Percentiles rank a stretch among this genome's conserved stretches.
phyloP scores from a whole-genome alignment of 2,797 vertebrate genomes.

The Kryptolebias ocellatus region DNA sequence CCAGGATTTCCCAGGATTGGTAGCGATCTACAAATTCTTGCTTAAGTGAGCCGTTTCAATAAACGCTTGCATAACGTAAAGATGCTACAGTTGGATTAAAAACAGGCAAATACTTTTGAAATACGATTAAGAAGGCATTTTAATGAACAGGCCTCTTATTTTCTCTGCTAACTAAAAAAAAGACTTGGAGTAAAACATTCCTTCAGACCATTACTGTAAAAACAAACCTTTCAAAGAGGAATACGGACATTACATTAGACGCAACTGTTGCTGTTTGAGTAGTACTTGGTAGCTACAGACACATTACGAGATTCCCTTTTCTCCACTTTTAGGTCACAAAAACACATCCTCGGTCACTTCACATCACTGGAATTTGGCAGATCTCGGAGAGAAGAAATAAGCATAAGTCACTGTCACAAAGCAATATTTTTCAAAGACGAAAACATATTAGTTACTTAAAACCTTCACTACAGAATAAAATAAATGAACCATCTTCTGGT shows the following conservation, averaged over 20 bases:
- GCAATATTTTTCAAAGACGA: slow-evolving; percentile 54
- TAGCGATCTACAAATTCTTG: neutral
- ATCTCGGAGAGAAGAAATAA: slow-evolving; percentile 65
- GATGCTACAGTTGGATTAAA: slow-evolving; percentile 47
- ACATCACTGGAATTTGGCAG: slow-evolving; percentile 72
- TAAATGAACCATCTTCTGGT: slow-evolving; percentile 15
- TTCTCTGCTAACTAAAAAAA: slow-evolving; percentile 19
- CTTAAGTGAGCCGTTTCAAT: neutral
- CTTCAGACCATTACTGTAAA: slow-evolving; percentile 15
- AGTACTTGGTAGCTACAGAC: slow-evolving; percentile 40
- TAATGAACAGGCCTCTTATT: slow-evolving; percentile 17
- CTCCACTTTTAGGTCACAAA: slow-evolving; percentile 42
- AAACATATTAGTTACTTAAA: slow-evolving; percentile 46
- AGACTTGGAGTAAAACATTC: slow-evolving; percentile 27
- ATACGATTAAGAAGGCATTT: slow-evolving; percentile 33
- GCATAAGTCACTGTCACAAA: slow-evolving; percentile 60
- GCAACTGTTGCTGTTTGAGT: slow-evolving; percentile 22
- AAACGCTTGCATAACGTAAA: slow-evolving; percentile 32
- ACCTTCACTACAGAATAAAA: slow-evolving; percentile 54
- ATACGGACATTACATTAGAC: neutral
- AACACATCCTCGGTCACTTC: slow-evolving; percentile 42
- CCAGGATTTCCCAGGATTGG: slow-evolving; percentile 10
- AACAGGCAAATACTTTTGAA: slow-evolving; percentile 29
- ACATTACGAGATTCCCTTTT: slow-evolving; percentile 34
- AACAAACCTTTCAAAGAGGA: slow-evolving; percentile 20